A percentile compares a stretch with the other conserved stretches of the same genome.
Conservation (phyloP, 1,140 invertebrate genomes). For the Hyphantria cunea region DNA sequence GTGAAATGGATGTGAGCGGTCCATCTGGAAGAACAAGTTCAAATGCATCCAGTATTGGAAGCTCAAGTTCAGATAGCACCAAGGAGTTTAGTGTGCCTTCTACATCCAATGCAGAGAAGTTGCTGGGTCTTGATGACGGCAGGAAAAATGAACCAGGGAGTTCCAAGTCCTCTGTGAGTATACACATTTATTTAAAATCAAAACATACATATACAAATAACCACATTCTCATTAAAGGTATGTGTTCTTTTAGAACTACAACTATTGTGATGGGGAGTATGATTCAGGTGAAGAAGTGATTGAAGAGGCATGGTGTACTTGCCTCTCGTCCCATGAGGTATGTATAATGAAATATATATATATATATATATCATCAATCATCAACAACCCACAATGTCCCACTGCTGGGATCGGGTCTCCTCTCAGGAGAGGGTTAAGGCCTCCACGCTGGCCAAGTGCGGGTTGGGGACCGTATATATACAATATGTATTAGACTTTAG, state of each 20-base stretch:
- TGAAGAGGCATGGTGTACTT: conserved; percentile 66
- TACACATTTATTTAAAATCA: not conserved
- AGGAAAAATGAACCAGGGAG: conserved; percentile 46
- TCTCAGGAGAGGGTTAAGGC: too few species aligned
- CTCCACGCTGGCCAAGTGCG: too few species aligned
- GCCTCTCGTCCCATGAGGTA: conserved; percentile 69
- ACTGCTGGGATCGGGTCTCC: too few species aligned
- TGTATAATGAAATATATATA: too few species aligned
- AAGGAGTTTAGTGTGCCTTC: conserved; percentile 69
- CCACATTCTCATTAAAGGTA: conserved; percentile 2
- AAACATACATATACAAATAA: not conserved
- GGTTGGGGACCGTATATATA: too few species aligned
- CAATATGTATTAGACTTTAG: too few species aligned
- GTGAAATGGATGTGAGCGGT: conserved; percentile 48
- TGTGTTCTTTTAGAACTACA: conserved; percentile 50
- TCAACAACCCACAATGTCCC: too few species aligned
- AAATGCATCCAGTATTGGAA: conserved; percentile 63
- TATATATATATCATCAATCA: too few species aligned
- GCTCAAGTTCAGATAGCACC: conserved; percentile 56
- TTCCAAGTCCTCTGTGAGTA: conserved; percentile 45
- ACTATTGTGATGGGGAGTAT: conserved; percentile 58
- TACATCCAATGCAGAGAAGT: conserved; percentile 69
- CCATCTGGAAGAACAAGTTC: conserved; percentile 57
- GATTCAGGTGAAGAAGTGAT: conserved; percentile 64
- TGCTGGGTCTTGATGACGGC: conserved; percentile 59